Evolutionary conservation across 1,140 invertebrate species (phyloP).

Genomic region (Scaptomyza montana): DNA sequence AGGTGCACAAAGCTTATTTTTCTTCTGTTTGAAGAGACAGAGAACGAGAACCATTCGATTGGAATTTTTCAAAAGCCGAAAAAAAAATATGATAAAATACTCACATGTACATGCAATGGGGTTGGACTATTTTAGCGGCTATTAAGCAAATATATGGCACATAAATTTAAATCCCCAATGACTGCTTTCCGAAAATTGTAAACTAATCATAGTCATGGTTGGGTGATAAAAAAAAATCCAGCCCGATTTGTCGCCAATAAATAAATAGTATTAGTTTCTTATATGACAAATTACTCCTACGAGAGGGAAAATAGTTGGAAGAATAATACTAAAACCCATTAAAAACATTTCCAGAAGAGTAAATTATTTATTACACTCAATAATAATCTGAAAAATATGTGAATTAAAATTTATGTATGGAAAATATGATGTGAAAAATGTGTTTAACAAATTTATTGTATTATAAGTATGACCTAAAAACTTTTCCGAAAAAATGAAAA

Average conservation of each 20-base stretch:
- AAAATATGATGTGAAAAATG: too few relatives aligned
- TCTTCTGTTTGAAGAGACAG: conserved; percentile 26
- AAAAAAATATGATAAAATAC: conserved; percentile 5
- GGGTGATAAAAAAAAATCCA: background rate
- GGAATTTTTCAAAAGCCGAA: conserved; percentile 49
- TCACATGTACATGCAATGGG: background rate
- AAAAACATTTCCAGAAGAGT: too few relatives aligned
- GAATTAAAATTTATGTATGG: too few relatives aligned
- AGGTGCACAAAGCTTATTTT: conserved; percentile 26
- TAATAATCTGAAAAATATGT: too few relatives aligned
- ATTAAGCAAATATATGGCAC: background rate
- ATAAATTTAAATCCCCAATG: conserved; percentile 47
- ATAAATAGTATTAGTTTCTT: conserved; percentile 1
- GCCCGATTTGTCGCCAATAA: background rate
- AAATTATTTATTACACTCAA: too few relatives aligned
- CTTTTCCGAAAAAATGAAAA: too few relatives aligned
- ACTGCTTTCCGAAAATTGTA: conserved; percentile 34
- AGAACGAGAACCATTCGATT: conserved; percentile 18
- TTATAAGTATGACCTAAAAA: too few relatives aligned
- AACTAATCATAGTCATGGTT: conserved; percentile 50
- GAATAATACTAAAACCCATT: too few relatives aligned
- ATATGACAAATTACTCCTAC: conserved; percentile 13
- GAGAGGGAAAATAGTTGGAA: background rate
- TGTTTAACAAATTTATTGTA: too few relatives aligned
- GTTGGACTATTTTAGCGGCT: conserved; percentile 28